Evolutionary conservation across 1,140 invertebrate genomes (phyloP).

Genomic region (Procambarus clarkii): DNA sequence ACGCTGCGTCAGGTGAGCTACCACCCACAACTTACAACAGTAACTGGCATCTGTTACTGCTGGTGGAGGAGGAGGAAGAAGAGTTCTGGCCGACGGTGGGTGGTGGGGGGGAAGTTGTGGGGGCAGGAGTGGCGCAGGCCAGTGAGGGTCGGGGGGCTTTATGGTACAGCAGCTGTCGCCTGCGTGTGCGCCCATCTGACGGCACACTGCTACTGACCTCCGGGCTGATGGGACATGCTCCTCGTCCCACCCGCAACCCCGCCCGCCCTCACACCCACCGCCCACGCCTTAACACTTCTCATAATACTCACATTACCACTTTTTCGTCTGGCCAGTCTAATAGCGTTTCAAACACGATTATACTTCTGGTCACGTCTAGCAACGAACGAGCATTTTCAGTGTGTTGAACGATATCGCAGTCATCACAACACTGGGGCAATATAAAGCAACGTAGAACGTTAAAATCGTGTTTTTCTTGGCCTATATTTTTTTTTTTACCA

Average conservation of each 20-base stretch:
- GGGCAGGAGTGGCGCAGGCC: neutral
- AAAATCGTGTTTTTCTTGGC: too few species aligned
- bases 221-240: slow-evolving; percentile 34
- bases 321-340: neutral
- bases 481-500: neutral
- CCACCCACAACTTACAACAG: slow-evolving; percentile 31
- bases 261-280: slow-evolving; percentile 3
- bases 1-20: slow-evolving; percentile 27
- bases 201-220: slow-evolving; percentile 53
- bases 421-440: too few species aligned
- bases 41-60: slow-evolving; percentile 42
- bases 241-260: neutral
- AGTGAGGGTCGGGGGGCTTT: slow-evolving; percentile 21
- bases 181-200: slow-evolving; percentile 60
- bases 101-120: slow-evolving; percentile 3
- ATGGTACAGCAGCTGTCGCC: slow-evolving; percentile 33
- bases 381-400: neutral
- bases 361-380: neutral
- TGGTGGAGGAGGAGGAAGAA: neutral
- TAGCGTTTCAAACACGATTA: neutral
- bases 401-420: too few species aligned
- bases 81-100: too few species aligned
- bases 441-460: too few species aligned
- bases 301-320: neutral
- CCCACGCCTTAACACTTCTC: slow-evolving; percentile 9